Conservation (phyloP, 2,113 vertebrate genomes). For the Ia io region DNA sequence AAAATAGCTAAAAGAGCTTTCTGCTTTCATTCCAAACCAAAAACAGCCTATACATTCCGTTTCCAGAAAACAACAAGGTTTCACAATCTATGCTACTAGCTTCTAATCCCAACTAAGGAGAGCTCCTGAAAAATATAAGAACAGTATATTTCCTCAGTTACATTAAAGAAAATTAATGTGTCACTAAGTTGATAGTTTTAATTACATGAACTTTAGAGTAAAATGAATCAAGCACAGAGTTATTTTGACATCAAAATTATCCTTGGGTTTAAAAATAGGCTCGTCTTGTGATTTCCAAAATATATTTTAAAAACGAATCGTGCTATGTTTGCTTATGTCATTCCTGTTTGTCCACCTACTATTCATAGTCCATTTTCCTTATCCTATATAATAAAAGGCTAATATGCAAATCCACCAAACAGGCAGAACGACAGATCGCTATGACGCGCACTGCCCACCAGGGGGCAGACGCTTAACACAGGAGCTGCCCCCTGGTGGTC, state of each 20-base stretch:
- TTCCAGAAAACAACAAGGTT: background rate
- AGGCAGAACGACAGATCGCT: too few relatives aligned
- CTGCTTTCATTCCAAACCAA: constrained; percentile 34
- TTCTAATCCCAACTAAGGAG: background rate
- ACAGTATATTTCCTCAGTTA: constrained; percentile 15
- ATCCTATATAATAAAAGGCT: background rate
- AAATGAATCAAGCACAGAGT: background rate
- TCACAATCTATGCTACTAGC: constrained; percentile 1
- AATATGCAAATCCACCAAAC: too few relatives aligned
- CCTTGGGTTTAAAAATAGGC: background rate
- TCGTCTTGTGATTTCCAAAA: background rate
- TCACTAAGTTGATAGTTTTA: background rate
- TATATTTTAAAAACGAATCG: background rate
- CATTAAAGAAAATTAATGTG: constrained; percentile 28
- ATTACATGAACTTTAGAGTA: background rate
- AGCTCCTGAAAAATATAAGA: background rate
- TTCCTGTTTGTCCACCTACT: background rate
- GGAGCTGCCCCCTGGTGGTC: too few relatives aligned
- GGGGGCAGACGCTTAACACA: too few relatives aligned
- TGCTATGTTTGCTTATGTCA: background rate
- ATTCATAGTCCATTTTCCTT: background rate
- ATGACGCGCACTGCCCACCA: too few relatives aligned
- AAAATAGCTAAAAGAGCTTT: background rate
- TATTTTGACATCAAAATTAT: constrained; percentile 13
- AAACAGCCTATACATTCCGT: background rate